Evolutionary conservation across 1,140 invertebrate species (phyloP).

Genomic region (Popillia japonica): DNA sequence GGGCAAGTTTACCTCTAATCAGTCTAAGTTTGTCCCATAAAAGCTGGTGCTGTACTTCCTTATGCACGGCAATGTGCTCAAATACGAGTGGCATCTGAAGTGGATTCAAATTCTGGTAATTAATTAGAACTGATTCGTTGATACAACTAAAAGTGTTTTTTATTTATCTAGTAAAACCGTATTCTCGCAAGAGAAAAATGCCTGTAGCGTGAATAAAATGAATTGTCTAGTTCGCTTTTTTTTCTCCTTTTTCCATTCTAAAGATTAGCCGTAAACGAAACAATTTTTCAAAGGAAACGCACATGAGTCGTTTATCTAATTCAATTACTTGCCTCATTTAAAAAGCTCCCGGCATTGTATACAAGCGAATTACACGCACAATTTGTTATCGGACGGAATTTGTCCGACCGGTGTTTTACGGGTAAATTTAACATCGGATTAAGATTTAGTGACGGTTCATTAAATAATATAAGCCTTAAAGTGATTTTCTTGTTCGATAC

Average conservation of each 20-base stretch:
- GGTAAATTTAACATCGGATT: constrained; percentile 14
- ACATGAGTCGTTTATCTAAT: constrained; percentile 1
- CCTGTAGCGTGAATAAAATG: not conserved
- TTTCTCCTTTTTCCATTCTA: not conserved
- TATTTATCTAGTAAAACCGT: not conserved
- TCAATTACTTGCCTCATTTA: constrained; percentile 4
- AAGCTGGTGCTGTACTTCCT: too few species aligned
- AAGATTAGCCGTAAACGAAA: not conserved
- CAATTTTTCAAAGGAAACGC: not conserved
- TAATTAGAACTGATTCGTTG: not conserved
- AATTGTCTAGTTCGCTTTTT: not conserved
- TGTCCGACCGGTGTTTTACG: not conserved
- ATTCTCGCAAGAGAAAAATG: not conserved
- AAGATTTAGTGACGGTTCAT: constrained; percentile 3
- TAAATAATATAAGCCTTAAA: constrained; percentile 10
- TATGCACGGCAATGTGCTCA: not conserved
- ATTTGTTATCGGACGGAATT: constrained; percentile 10
- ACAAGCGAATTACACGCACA: constrained; percentile 13
- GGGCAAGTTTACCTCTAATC: too few species aligned
- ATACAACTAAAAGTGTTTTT: not conserved
- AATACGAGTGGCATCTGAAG: not conserved
- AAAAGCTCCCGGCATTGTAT: not conserved
- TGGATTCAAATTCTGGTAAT: not conserved
- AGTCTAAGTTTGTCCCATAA: too few species aligned
- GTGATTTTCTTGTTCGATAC: not conserved